Percentiles rank a stretch among this genome's conserved stretches.
Evolutionary conservation across 23 tunicate genomes (phyloP).

Genomic region (Halocynthia aurantium): DNA sequence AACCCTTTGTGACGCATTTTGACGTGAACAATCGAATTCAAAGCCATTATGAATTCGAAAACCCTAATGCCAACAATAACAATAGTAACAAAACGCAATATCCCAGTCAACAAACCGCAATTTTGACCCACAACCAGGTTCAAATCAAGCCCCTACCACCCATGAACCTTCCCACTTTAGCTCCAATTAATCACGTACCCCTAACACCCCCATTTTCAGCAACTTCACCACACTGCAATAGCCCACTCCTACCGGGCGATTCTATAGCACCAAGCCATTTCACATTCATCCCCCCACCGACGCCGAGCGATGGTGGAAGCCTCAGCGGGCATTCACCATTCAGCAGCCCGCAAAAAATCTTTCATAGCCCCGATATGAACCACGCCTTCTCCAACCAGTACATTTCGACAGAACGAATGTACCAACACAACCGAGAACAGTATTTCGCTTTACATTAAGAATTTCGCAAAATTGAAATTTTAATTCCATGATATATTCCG

Average conservation of each 20-base stretch:
- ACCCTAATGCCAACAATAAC: conserved; percentile 36
- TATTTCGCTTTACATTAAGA: too few relatives aligned
- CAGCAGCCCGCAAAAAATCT: conserved; percentile 77
- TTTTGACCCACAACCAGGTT: conserved; percentile 26
- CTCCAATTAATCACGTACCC: conserved; percentile 18
- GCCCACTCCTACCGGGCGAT: conserved; percentile 38
- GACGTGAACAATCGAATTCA: conserved; percentile 25
- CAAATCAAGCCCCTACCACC: conserved; percentile 34
- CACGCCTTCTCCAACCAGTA: neutral
- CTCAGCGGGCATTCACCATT: conserved; percentile 70
- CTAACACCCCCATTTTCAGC: conserved; percentile 64
- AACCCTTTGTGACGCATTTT: conserved; percentile 26
- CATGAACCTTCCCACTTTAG: conserved; percentile 26
- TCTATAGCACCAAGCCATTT: conserved; percentile 31
- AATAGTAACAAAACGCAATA: conserved; percentile 17
- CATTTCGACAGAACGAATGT: too few relatives aligned
- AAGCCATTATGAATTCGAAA: neutral
- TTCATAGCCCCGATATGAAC: conserved; percentile 12
- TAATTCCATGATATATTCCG: too few relatives aligned
- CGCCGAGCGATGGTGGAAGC: conserved; percentile 60
- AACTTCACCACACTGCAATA: conserved; percentile 33
- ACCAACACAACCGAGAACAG: too few relatives aligned
- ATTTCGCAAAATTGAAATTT: too few relatives aligned
- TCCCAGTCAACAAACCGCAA: neutral
- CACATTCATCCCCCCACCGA: conserved; percentile 37